Conservation (phyloP, 2,113 vertebrate species). For the Lota lota region DNA sequence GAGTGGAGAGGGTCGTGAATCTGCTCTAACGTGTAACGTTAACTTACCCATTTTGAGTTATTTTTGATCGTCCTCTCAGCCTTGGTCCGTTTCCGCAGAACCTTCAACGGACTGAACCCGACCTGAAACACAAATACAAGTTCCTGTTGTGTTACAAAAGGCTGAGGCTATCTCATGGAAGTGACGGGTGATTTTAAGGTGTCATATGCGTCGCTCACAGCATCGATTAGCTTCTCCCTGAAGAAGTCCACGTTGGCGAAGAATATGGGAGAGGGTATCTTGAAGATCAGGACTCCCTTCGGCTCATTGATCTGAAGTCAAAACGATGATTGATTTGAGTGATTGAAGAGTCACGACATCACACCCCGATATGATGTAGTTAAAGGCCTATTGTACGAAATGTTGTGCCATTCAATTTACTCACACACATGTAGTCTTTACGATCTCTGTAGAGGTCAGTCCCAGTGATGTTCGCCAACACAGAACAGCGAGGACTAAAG, state of each 20-base stretch:
- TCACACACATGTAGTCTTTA: conserved; percentile 86
- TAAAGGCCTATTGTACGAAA: no score
- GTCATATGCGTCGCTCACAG: conserved; percentile 71
- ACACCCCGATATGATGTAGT: no score
- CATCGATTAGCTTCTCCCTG: conserved; percentile 80
- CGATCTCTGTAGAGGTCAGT: conserved; percentile 89
- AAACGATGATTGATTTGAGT: no score
- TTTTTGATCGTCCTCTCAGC: conserved; percentile 85
- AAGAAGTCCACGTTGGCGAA: conserved; percentile 91
- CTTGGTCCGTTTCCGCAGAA: conserved; percentile 90
- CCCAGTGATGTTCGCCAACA: conserved; percentile 83
- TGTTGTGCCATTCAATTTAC: conserved; percentile 21
- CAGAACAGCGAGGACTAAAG: conserved; percentile 82
- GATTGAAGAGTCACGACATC: no score
- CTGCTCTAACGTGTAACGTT: no score
- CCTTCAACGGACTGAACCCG: conserved; percentile 84
- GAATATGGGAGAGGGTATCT: conserved; percentile 88
- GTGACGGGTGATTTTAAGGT: no score
- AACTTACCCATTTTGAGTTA: no score
- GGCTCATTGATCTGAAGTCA: conserved; percentile 78
- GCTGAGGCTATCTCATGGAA: no score
- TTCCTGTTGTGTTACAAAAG: not conserved
- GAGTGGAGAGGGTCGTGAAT: no score
- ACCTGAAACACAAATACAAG: conserved; percentile 67
- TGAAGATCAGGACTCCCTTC: conserved; percentile 89